Conservation (phyloP, 2,113 vertebrate species). For the Saccopteryx bilineata region DNA sequence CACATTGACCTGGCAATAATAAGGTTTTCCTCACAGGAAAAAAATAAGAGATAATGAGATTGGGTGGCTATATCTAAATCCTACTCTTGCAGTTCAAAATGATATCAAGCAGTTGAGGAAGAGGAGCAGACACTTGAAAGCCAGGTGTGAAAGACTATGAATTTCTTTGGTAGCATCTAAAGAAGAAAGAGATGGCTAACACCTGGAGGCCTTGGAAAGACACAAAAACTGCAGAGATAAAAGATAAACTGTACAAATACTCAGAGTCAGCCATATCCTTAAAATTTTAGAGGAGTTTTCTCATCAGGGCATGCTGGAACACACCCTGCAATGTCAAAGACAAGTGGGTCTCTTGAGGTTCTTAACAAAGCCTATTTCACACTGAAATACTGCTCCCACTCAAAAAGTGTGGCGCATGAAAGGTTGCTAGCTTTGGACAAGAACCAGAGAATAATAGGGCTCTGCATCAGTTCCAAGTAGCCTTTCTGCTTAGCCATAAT, state of each 20-base stretch:
- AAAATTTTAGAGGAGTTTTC: background rate
- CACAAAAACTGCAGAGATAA: background rate
- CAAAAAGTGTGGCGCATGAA: background rate
- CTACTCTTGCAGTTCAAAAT: background rate
- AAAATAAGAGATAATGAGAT: background rate
- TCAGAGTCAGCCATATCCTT: background rate
- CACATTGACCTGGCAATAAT: background rate
- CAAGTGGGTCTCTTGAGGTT: background rate
- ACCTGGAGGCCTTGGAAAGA: background rate
- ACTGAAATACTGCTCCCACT: background rate
- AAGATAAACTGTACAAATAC: background rate
- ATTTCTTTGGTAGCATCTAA: background rate
- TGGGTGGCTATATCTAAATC: background rate
- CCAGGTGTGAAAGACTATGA: background rate
- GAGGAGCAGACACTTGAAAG: background rate
- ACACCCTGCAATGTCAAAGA: background rate
- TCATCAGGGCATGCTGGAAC: background rate
- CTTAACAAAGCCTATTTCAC: background rate
- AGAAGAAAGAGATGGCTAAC: slow-evolving; percentile 23
- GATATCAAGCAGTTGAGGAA: background rate
- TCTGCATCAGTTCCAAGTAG: background rate
- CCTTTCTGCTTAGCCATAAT: slow-evolving; percentile 4
- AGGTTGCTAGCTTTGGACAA: background rate
- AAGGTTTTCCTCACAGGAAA: background rate
- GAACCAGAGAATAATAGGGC: background rate